Evolutionary conservation across 2,888 invertebrate species (phyloP).

Genomic region (Gryllus longicercus): DNA sequence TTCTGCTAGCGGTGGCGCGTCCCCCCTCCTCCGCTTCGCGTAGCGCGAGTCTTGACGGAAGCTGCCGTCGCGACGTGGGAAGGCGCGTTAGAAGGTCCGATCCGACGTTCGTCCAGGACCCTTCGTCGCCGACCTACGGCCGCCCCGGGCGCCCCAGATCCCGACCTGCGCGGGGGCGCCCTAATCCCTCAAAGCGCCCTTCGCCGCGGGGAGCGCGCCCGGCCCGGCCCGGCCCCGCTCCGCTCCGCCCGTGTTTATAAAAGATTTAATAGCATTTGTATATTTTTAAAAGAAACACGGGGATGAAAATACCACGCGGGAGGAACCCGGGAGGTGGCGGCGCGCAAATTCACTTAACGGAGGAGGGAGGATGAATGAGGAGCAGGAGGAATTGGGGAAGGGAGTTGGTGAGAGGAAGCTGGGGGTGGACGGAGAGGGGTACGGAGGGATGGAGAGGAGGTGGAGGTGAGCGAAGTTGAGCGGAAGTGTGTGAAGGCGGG

Average conservation of each 20-base stretch:
- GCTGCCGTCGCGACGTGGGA: too few relatives aligned
- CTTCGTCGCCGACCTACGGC: not conserved
- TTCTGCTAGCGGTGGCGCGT: too few relatives aligned
- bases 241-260: slow-evolving; percentile 30
- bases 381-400: not conserved
- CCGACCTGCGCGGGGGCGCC: not conserved
- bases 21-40: too few relatives aligned
- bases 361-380: not conserved
- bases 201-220: not conserved
- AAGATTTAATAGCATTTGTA: slow-evolving; percentile 36
- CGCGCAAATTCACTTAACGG: slow-evolving; percentile 33
- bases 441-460: too few relatives aligned
- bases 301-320: slow-evolving; percentile 28
- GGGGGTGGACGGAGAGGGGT: too few relatives aligned
- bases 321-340: slow-evolving; percentile 29
- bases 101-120: not conserved
- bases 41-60: too few relatives aligned
- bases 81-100: not conserved
- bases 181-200: not conserved
- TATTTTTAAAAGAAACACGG: slow-evolving; percentile 32
- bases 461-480: too few relatives aligned
- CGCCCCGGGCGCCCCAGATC: not conserved
- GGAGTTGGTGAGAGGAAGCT: slow-evolving; percentile 12
- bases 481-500: too few relatives aligned
- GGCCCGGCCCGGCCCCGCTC: not conserved